A percentile compares a stretch with the other conserved stretches of the same genome.
These are phyloP conservation scores for Rhyacophila evoluta DNA, from an alignment of 2,888 invertebrate species.

Conservation along the genomic window DNA sequence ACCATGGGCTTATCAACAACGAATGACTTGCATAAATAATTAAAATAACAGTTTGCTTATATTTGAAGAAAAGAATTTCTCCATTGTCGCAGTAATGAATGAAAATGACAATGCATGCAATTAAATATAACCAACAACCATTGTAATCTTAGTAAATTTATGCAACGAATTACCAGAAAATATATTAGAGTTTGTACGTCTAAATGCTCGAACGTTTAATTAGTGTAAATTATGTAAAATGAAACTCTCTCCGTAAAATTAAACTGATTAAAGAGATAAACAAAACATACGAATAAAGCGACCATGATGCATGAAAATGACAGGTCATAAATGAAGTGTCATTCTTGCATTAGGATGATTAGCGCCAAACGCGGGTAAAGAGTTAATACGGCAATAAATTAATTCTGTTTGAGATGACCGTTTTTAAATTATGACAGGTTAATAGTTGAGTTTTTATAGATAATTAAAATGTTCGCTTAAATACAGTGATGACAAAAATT, in stretches of 20 bases:
- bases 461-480: too few species aligned
- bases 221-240: not conserved
- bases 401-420: not conserved
- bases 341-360: not conserved
- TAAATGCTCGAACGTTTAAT: not conserved
- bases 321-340: not conserved
- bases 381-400: slow-evolving; percentile 7
- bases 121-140: too few species aligned
- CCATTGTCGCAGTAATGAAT: too few species aligned
- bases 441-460: too few species aligned
- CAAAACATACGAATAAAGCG: not conserved
- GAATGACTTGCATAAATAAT: too few species aligned
- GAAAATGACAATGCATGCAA: too few species aligned
- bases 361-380: not conserved
- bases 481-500: too few species aligned
- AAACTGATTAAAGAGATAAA: not conserved
- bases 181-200: not conserved
- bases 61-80: too few species aligned
- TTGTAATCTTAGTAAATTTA: too few species aligned
- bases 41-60: too few species aligned
- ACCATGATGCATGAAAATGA: not conserved
- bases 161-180: not conserved
- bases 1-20: too few species aligned
- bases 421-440: too few species aligned
- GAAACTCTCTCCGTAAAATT: not conserved